Base-by-base conservation (phyloP, 2,888 invertebrate species). In the Cosmia trapezina region DNA sequence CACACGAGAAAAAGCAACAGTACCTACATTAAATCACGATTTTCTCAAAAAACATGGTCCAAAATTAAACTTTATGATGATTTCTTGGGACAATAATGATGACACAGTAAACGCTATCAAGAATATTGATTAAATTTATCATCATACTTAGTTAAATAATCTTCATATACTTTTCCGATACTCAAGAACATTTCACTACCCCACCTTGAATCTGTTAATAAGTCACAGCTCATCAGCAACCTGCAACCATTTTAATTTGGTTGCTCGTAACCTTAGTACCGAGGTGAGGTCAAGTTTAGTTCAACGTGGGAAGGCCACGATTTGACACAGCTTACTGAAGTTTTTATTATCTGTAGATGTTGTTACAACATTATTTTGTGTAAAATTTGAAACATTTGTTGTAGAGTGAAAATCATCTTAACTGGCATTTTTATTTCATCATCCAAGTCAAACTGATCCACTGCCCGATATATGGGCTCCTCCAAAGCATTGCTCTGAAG, bases 261-360 rank as follows among this genome's bases (percentile, higher is more conserved):
- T 76, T 80, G 76, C 63, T 75, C 80, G 75, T 78, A 85, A 86
- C 78, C 88, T 88, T 87, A 83, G 76, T 11, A 54, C 33, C 88
- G 89, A 91, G 91, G 90, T 87, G 92, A 92, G 93, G 94, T 91
- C 94, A 94, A 94, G 93, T 92, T 90, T 90, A 88, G 76, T 82
- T 75, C 63, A 78, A 66, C 68, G 71, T 81, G 76, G 70, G 89
- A 91, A 94, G 94, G 94, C 86, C 90, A 80, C 64, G 45, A 92
- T 93, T 93, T 89, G 91, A 86, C 84, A 91, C 92, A 90, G 84
- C 85, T 83, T 70, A 69, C 33, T 73, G 72, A 70, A 69, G 62
- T 76, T 81, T 80, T 80, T 83, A 64, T 12, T 54, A 54, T 72
- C 70, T 76, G 80, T 78, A 19, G n/a, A 71, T 68, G 1, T 63